Percentiles rank a stretch among this genome's conserved stretches.
Evolutionary conservation across 2,888 invertebrate genomes (phyloP).

Genomic region (Pteria penguin): DNA sequence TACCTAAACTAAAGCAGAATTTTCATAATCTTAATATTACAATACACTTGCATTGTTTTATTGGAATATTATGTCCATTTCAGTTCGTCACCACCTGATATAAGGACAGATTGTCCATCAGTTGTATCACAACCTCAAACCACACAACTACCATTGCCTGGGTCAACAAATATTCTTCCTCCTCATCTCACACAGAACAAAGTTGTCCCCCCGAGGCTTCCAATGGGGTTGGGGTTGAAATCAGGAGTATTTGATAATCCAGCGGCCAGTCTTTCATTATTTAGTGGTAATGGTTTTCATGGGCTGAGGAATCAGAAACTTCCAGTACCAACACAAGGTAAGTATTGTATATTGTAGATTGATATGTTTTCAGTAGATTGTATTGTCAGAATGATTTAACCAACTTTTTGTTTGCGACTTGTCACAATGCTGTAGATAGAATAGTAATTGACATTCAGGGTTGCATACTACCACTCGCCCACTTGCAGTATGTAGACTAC

Average conservation of each 20-base stretch:
- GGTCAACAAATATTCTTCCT: background rate
- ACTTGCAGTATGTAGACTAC: no score
- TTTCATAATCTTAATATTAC: no score
- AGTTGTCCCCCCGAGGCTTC: slow-evolving; percentile 6
- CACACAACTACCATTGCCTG: slow-evolving; percentile 9
- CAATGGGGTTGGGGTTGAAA: slow-evolving; percentile 44
- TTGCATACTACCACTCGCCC: no score
- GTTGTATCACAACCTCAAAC: slow-evolving; percentile 18
- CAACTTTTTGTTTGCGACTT: no score
- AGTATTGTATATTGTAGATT: background rate
- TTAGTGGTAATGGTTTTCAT: slow-evolving; percentile 70
- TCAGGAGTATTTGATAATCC: slow-evolving; percentile 59
- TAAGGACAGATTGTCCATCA: slow-evolving; percentile 23
- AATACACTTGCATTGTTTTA: no score
- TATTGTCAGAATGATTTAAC: no score
- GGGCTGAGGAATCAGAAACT: slow-evolving; percentile 60
- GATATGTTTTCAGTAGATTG: no score
- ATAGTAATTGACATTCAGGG: no score
- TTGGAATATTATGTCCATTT: no score
- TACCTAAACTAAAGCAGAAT: no score
- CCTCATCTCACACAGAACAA: slow-evolving; percentile 23
- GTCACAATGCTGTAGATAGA: no score
- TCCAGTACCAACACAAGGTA: slow-evolving; percentile 53
- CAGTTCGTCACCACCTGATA: slow-evolving; percentile 19
- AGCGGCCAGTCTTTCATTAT: slow-evolving; percentile 73